Evolutionary conservation across 2,113 vertebrate genomes (phyloP).

Genomic region (Sinocyclocheilus maitianheensis): DNA sequence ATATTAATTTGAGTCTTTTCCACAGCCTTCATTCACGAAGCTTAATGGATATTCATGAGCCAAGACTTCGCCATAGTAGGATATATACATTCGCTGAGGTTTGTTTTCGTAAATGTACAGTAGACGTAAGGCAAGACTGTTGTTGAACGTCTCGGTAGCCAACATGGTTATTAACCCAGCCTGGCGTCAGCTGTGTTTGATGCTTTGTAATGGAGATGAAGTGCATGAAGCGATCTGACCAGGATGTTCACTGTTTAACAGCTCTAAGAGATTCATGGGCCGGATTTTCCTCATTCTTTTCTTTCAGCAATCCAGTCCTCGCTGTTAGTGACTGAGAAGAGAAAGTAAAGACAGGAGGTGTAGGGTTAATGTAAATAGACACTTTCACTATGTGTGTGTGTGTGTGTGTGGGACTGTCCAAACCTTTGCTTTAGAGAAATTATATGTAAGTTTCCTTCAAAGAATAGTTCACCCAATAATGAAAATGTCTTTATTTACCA

Average conservation of each 20-base stretch:
- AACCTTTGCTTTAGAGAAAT: background rate
- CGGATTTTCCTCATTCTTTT: slow-evolving; percentile 68
- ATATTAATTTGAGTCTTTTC: background rate
- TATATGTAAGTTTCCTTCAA: background rate
- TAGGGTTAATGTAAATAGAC: background rate
- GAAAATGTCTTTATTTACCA: background rate
- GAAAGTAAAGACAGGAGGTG: background rate
- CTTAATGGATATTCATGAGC: background rate
- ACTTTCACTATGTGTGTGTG: background rate
- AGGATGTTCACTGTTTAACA: background rate
- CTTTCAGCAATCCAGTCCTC: background rate
- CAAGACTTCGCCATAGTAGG: background rate
- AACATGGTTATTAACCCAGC: background rate
- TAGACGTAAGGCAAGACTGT: background rate
- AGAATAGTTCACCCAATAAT: background rate
- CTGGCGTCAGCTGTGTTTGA: slow-evolving; percentile 16
- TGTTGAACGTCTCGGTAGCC: background rate
- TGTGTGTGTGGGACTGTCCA: background rate
- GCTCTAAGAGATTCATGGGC: slow-evolving; percentile 34
- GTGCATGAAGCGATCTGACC: background rate
- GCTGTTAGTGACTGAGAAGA: background rate
- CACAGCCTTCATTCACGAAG: background rate
- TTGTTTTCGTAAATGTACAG: background rate
- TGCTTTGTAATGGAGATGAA: slow-evolving; percentile 22
- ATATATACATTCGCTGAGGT: background rate